Evolutionary conservation across 2,113 vertebrate species (phyloP).

Genomic region (Mastomys coucha): DNA sequence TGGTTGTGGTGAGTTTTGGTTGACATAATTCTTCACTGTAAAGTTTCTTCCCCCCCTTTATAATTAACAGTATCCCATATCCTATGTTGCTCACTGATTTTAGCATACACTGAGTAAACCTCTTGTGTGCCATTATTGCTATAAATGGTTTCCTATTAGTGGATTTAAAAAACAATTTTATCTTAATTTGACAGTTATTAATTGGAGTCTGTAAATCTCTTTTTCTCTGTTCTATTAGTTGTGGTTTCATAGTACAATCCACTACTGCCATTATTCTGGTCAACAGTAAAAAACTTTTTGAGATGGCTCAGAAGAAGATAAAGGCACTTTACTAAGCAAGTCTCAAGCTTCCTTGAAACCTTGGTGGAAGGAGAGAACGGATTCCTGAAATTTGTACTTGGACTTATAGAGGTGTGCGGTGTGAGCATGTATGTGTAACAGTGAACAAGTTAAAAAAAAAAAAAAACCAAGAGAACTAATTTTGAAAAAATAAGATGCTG

Average conservation of each 20-base stretch:
- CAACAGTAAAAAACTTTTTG: neutral
- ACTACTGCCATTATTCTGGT: neutral
- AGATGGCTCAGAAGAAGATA: neutral
- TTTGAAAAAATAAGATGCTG: conserved; percentile 3
- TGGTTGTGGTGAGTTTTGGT: neutral
- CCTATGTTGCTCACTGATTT: neutral
- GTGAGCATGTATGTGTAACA: neutral
- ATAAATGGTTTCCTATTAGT: neutral
- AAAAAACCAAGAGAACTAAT: neutral
- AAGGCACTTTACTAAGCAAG: neutral
- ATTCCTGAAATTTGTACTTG: neutral
- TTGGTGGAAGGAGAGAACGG: neutral
- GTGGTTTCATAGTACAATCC: neutral
- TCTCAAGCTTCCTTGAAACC: neutral
- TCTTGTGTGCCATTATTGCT: neutral
- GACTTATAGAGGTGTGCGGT: neutral
- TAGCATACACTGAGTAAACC: neutral
- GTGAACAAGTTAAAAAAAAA: neutral
- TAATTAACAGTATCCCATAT: neutral
- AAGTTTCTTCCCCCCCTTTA: neutral
- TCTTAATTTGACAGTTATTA: neutral
- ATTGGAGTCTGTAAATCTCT: neutral
- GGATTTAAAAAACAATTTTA: neutral
- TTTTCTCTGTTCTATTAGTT: neutral
- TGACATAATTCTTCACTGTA: neutral